Base-by-base conservation (phyloP, 2,797 vertebrate species). In the Arnoldichthys spilopterus region DNA sequence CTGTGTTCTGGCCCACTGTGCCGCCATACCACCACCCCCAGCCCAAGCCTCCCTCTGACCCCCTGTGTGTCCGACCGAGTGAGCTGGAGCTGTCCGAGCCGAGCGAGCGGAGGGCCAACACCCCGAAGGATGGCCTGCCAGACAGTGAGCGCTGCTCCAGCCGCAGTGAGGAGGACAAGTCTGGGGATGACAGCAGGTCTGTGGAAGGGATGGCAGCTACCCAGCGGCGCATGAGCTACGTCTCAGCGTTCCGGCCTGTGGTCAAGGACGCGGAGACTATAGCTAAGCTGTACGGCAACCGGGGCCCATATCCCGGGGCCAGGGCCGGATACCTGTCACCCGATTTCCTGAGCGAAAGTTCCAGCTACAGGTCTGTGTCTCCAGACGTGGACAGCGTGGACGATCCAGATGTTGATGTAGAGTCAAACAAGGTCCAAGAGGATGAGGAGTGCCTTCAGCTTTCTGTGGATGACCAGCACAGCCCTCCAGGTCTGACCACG, bases 161-260 rank as follows among this genome's bases (percentile, higher is more conserved):
- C 70, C 92, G 92, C 2, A 94, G 92, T 37, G 94, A 94, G 3
- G 94, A 95, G 75, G 93, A 94, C 72, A 93, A 92, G 83, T 94
- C 93, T 0, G 94, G 93, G 12, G 94, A 95, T 15, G 94, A 95
- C 84, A 87, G 88, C 54, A 89, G 94, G 87, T 90, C 92, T 20
- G 76, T 84, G 78, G 94, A 95, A 40, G 92, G 90, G 22, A 32
- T 90, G 70, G 58, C 87, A 71, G 86, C 90, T 0, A 76, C 83
- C 7, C 77, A 91, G 4, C 90, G 97, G 76, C 98, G 98, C 78
- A 93, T 95, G 85, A 96, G 93, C 82, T 99, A 99, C 85, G 94
- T 98, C 16, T 99, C 97, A 1, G 97, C 97, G 5, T 99, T 99
- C 93, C 94, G 97, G 18, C 97, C 97, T 0, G 97, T 99, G 6